These are phyloP conservation scores for Cylloceria caligata DNA, from an alignment of 2,888 invertebrate species.

Conservation along the genomic window DNA sequence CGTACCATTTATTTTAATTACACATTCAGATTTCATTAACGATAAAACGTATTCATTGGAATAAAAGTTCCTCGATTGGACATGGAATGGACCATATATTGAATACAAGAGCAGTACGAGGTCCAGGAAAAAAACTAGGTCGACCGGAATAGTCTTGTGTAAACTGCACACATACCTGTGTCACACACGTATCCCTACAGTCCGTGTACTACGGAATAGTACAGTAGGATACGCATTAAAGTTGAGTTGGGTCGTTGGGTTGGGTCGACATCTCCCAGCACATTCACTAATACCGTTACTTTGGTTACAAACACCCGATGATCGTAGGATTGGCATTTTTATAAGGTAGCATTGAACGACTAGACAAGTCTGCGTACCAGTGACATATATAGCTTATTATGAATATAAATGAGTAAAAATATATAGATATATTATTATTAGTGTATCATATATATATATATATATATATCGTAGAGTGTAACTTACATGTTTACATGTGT, in stretches of 20 bases:
- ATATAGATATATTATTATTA: too few relatives aligned
- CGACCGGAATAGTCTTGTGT: slow-evolving; percentile 73
- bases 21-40: too few relatives aligned
- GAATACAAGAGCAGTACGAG: slow-evolving; percentile 17
- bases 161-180: not conserved
- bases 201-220: slow-evolving; percentile 5
- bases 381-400: slow-evolving; percentile 1
- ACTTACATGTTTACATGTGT: slow-evolving; percentile 12
- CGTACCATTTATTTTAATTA: too few relatives aligned
- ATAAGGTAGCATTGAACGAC: slow-evolving; percentile 26
- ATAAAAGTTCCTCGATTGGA: not conserved
- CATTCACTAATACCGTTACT: slow-evolving; percentile 79
- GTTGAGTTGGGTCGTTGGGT: slow-evolving; percentile 74
- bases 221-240: too few relatives aligned
- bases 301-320: slow-evolving; percentile 68
- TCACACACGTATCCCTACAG: slow-evolving; percentile 30
- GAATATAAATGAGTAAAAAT: slow-evolving; percentile 5
- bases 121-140: slow-evolving; percentile 66
- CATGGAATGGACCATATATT: not conserved
- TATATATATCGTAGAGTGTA: not conserved
- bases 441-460: not conserved
- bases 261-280: slow-evolving; percentile 75
- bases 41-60: too few relatives aligned
- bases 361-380: slow-evolving; percentile 18
- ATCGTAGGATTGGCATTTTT: slow-evolving; percentile 67